Percentiles rank a stretch among this genome's conserved stretches.
phyloP scores from a whole-genome alignment of 64 coral and sea anemone species.

The Pocillopora verrucosa region DNA sequence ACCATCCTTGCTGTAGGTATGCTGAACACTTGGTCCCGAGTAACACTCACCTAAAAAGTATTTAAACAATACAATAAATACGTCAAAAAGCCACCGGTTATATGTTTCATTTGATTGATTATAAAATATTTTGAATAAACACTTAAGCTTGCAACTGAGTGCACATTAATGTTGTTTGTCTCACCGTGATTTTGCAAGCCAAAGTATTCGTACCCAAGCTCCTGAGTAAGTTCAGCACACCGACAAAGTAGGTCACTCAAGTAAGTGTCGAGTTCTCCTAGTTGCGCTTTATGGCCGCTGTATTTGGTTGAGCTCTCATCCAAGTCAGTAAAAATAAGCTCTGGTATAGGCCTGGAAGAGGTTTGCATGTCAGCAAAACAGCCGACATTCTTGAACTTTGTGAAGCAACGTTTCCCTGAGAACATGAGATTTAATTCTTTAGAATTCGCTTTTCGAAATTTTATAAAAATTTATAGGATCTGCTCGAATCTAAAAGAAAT shows the following conservation, averaged over 20 bases:
- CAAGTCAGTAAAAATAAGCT: constrained; percentile 29
- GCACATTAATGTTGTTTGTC: background rate
- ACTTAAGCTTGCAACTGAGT: no score
- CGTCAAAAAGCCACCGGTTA: no score
- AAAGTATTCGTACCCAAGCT: constrained; percentile 13
- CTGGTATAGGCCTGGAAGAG: constrained; percentile 10
- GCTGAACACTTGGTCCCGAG: background rate
- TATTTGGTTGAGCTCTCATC: background rate
- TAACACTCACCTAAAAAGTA: constrained; percentile 39
- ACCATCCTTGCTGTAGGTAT: constrained; percentile 19
- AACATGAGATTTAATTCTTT: no score
- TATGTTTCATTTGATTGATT: no score
- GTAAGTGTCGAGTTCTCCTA: constrained; percentile 24
- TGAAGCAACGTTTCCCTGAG: constrained; percentile 2
- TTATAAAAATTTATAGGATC: no score
- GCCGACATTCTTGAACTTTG: constrained; percentile 32
- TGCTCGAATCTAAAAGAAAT: no score
- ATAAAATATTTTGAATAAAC: no score
- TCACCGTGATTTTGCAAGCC: constrained; percentile 47
- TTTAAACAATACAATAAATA: no score
- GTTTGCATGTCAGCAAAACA: constrained; percentile 29
- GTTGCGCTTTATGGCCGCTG: constrained; percentile 16
- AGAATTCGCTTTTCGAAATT: no score
- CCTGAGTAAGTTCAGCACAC: constrained; percentile 19
- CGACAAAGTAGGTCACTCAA: constrained; percentile 30